Conservation (phyloP, 2,888 invertebrate genomes). For the Notodonta dromedarius region DNA sequence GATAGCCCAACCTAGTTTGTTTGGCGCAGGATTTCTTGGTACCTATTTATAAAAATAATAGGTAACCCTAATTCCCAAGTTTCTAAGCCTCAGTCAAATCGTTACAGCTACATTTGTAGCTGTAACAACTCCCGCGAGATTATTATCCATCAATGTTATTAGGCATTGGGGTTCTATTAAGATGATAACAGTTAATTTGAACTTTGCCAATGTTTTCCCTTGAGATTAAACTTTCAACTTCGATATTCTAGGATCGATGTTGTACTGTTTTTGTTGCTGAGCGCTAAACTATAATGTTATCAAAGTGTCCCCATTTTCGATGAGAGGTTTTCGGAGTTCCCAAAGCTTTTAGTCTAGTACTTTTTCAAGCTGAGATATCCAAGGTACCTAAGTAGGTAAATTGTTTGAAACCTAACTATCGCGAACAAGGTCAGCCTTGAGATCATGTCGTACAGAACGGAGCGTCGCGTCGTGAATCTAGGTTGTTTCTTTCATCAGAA, state of each 20-base stretch:
- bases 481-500: constrained; percentile 49
- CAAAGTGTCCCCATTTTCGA: not conserved
- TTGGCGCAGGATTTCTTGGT: too few species aligned
- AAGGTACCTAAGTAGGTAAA: not conserved
- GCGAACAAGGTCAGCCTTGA: constrained; percentile 34
- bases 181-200: constrained; percentile 32
- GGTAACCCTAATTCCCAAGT: constrained; percentile 10
- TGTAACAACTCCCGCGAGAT: constrained; percentile 15
- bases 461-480: constrained; percentile 36
- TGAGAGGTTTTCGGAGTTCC: too few species aligned
- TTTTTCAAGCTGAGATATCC: constrained; percentile 31
- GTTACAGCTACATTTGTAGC: constrained; percentile 17
- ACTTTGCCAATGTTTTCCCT: constrained; percentile 8
- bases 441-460: constrained; percentile 32
- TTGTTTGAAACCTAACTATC: constrained; percentile 27
- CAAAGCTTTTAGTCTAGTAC: constrained; percentile 38
- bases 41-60: too few species aligned
- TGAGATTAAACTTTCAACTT: too few species aligned
- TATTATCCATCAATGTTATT: constrained; percentile 29
- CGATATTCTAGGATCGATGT: too few species aligned
- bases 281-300: too few species aligned
- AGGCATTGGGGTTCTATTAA: constrained; percentile 20
- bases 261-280: too few species aligned
- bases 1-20: too few species aligned
- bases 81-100: constrained; percentile 9